phyloP scores from a whole-genome alignment of 1,140 invertebrate species.

The Drosophila pectinifera region DNA sequence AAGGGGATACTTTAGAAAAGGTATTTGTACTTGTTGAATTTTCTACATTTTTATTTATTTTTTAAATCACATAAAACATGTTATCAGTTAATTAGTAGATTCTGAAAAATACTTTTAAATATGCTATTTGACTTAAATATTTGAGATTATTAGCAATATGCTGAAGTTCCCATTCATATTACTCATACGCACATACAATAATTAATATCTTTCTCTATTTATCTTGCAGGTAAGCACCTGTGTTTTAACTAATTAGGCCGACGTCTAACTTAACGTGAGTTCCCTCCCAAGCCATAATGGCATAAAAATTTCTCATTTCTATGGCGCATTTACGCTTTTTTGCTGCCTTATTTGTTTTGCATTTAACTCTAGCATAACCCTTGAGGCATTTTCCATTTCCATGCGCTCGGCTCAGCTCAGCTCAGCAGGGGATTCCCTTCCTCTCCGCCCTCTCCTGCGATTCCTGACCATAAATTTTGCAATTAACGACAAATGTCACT shows the following conservation, averaged over 20 bases:
- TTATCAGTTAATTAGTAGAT: no score
- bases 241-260: conserved; percentile 69
- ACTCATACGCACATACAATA: background rate
- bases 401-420: conserved; percentile 6
- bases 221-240: conserved; percentile 63
- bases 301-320: conserved; percentile 38
- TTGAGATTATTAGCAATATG: background rate
- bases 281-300: conserved; percentile 28
- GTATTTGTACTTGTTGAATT: no score
- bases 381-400: conserved; percentile 42
- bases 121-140: no score
- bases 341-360: conserved; percentile 38
- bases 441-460: conserved; percentile 27
- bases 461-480: conserved; percentile 80
- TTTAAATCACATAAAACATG: no score
- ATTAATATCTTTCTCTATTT: conserved; percentile 11
- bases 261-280: conserved; percentile 64
- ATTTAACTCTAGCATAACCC: conserved; percentile 32
- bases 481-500: conserved; percentile 84
- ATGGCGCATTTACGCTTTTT: conserved; percentile 8
- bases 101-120: background rate
- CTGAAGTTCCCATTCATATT: background rate
- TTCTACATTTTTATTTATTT: no score
- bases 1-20: no score
- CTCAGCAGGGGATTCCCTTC: conserved; percentile 17